phyloP scores from a whole-genome alignment of 1,140 invertebrate genomes.

The Elysia chlorotica region DNA sequence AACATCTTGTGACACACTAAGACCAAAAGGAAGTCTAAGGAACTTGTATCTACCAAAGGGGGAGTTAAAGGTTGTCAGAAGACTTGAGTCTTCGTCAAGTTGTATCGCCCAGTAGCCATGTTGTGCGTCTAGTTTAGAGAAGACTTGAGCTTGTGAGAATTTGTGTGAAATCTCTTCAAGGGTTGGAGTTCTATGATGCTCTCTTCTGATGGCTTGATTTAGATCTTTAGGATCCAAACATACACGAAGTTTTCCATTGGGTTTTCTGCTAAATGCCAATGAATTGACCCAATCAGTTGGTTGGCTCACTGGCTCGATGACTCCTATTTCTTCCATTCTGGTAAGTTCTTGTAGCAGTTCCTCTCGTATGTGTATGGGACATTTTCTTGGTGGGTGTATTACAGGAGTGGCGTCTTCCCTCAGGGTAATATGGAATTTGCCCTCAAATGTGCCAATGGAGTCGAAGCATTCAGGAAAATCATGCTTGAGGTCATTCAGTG shows the following conservation, averaged over 20 bases:
- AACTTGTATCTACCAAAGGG: slow-evolving; percentile 21
- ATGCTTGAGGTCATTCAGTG: slow-evolving; percentile 3
- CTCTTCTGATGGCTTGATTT: slow-evolving; percentile 30
- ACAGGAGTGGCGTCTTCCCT: slow-evolving; percentile 21
- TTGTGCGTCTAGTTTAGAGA: slow-evolving; percentile 24
- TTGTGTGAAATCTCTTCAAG: slow-evolving; percentile 22
- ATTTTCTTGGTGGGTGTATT: slow-evolving; percentile 30
- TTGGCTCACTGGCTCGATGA: slow-evolving; percentile 31
- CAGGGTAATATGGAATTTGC: slow-evolving; percentile 30
- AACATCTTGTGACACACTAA: slow-evolving; percentile 25
- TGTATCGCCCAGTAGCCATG: slow-evolving; percentile 28
- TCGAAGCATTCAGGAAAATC: slow-evolving; percentile 18
- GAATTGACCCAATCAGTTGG: slow-evolving; percentile 61
- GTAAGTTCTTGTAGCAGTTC: slow-evolving; percentile 16
- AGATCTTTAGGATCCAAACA: slow-evolving; percentile 9
- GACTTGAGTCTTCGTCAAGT: slow-evolving; percentile 33
- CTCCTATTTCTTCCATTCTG: slow-evolving; percentile 7
- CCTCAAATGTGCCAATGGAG: slow-evolving; percentile 9
- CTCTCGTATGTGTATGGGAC: slow-evolving; percentile 34
- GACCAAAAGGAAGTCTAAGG: slow-evolving; percentile 36
- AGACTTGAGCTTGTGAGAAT: slow-evolving; percentile 5
- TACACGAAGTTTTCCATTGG: slow-evolving; percentile 7
- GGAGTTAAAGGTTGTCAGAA: slow-evolving; percentile 34
- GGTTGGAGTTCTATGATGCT: slow-evolving; percentile 39
- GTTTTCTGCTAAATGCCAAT: background rate